Conservation (phyloP, 2,888 invertebrate genomes). For the Thyatira batis region DNA sequence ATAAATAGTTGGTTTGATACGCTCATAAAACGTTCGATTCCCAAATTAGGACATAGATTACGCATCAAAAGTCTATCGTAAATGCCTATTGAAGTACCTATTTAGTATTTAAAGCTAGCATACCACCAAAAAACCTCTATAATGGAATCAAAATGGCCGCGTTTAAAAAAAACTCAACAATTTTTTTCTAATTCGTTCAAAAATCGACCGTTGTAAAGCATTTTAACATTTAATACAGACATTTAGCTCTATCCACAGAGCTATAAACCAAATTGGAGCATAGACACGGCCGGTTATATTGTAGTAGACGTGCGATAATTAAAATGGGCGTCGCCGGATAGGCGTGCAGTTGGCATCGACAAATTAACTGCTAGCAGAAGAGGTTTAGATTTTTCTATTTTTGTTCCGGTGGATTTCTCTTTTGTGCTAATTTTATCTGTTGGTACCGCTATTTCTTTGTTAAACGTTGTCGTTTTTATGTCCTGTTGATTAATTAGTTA, state of each 20-base stretch:
- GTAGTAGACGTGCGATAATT: conserved; percentile 27
- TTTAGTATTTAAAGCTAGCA: too few species aligned
- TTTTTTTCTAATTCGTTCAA: too few species aligned
- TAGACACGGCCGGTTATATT: background rate
- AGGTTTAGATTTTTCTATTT: background rate
- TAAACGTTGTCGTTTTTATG: background rate
- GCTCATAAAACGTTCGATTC: too few species aligned
- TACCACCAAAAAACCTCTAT: too few species aligned
- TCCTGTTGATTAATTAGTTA: too few species aligned
- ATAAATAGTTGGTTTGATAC: too few species aligned
- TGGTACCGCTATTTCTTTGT: background rate
- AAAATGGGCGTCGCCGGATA: conserved; percentile 24
- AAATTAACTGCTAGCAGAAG: conserved; percentile 36
- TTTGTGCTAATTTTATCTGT: background rate
- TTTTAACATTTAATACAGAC: background rate
- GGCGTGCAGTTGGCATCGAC: conserved; percentile 40
- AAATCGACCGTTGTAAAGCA: background rate
- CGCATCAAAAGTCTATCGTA: too few species aligned
- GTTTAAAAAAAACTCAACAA: too few species aligned
- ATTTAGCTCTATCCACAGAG: background rate
- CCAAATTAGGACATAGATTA: too few species aligned
- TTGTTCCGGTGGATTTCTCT: background rate
- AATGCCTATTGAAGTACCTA: too few species aligned
- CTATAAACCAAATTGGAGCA: background rate
- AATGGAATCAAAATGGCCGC: too few species aligned